Conservation (phyloP, 1,140 invertebrate species). For the Neodiprion fabricii region DNA sequence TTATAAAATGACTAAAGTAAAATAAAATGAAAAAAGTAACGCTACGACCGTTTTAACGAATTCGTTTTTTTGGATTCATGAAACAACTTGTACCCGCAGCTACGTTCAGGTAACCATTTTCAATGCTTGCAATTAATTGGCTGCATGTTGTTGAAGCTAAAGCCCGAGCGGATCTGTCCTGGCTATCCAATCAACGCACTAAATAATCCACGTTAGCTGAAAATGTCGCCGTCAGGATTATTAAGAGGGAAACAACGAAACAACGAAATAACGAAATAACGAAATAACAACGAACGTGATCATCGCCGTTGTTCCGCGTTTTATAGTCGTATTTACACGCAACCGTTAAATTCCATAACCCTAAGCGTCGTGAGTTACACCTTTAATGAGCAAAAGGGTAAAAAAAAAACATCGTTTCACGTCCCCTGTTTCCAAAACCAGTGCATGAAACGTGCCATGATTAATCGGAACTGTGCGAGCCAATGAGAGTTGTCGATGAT, state of each 20-base stretch:
- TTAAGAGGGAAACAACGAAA: not conserved
- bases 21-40: too few relatives aligned
- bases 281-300: not conserved
- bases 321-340: too few relatives aligned
- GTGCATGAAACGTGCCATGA: too few relatives aligned
- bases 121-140: not conserved
- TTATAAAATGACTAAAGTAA: too few relatives aligned
- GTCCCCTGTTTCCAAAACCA: not conserved
- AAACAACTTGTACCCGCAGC: too few relatives aligned
- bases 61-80: too few relatives aligned
- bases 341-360: not conserved
- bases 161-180: not conserved
- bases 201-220: not conserved
- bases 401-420: not conserved
- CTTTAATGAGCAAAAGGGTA: not conserved
- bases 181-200: not conserved
- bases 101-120: too few relatives aligned
- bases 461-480: too few relatives aligned
- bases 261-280: constrained; percentile 3
- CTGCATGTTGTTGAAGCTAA: not conserved
- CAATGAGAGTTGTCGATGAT: too few relatives aligned
- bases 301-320: not conserved
- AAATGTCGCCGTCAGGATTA: not conserved
- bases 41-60: too few relatives aligned
- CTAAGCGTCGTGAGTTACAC: not conserved